Evolutionary conservation across 2,113 vertebrate species (phyloP).

Genomic region (Furnarius figulus): DNA sequence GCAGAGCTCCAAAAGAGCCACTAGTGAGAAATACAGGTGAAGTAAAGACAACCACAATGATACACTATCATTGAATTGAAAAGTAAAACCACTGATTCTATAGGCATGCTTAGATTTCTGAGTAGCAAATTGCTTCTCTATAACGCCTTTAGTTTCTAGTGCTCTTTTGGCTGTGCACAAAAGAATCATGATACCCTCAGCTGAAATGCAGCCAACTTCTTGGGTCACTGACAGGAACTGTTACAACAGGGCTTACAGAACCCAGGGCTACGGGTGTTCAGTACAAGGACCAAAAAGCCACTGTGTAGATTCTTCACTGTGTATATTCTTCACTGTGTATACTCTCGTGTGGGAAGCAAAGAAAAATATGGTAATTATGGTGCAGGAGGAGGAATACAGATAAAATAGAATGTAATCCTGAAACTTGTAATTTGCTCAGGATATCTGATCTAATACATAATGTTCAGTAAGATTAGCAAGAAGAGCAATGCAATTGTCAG

Average conservation of each 20-base stretch:
- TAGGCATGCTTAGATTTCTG: neutral
- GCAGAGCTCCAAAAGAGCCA: neutral
- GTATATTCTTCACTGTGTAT: neutral
- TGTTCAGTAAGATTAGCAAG: neutral
- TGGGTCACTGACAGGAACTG: neutral
- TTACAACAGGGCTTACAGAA: neutral
- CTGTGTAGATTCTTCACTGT: neutral
- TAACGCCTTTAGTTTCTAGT: neutral
- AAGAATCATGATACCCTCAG: neutral
- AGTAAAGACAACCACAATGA: neutral
- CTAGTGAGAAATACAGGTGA: neutral
- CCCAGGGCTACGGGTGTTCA: neutral
- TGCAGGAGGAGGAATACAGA: neutral
- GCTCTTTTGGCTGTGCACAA: neutral
- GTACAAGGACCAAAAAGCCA: neutral
- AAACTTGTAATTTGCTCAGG: neutral
- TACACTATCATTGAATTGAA: neutral
- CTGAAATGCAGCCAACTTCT: neutral
- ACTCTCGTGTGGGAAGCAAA: neutral
- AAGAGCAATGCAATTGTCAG: neutral
- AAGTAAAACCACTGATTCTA: conserved; percentile 18
- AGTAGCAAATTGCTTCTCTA: neutral
- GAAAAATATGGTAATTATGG: neutral
- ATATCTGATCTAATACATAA: neutral
- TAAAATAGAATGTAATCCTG: neutral